phyloP scores from a whole-genome alignment of 2,113 vertebrate species.

The Corythaeola cristata region DNA sequence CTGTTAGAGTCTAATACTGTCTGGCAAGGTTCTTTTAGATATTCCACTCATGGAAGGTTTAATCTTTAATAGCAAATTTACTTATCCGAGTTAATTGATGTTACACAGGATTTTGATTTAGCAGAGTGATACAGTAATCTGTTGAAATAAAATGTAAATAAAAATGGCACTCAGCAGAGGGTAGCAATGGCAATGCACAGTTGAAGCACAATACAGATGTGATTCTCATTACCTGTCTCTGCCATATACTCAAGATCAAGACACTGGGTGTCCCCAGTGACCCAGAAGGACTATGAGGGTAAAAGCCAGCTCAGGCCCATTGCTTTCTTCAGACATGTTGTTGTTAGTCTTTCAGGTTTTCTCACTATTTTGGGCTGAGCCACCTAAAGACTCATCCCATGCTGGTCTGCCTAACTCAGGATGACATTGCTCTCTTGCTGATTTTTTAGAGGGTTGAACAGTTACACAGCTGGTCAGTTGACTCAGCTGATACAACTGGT shows the following conservation, averaged over 20 bases:
- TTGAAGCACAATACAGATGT: neutral
- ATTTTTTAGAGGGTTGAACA: neutral
- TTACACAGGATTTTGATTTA: neutral
- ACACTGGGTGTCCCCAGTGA: neutral
- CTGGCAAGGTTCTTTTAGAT: neutral
- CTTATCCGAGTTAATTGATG: neutral
- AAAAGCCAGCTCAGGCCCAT: neutral
- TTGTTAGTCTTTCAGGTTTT: neutral
- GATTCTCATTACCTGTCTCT: neutral
- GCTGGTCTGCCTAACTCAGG: neutral
- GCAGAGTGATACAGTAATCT: neutral
- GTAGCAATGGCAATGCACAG: neutral
- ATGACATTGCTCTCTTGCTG: rapidly evolving
- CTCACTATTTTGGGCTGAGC: neutral
- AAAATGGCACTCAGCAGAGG: neutral
- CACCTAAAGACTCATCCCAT: rapidly evolving
- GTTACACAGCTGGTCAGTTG: neutral
- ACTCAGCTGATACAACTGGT: neutral
- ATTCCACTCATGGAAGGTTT: neutral
- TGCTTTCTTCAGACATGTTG: neutral
- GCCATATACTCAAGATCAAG: neutral
- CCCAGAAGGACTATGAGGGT: neutral
- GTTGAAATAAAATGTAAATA: neutral
- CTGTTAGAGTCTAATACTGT: neutral
- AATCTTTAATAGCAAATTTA: neutral